Conservation (phyloP, 2,113 vertebrate species). For the Rhegmatorhina hoffmannsi region DNA sequence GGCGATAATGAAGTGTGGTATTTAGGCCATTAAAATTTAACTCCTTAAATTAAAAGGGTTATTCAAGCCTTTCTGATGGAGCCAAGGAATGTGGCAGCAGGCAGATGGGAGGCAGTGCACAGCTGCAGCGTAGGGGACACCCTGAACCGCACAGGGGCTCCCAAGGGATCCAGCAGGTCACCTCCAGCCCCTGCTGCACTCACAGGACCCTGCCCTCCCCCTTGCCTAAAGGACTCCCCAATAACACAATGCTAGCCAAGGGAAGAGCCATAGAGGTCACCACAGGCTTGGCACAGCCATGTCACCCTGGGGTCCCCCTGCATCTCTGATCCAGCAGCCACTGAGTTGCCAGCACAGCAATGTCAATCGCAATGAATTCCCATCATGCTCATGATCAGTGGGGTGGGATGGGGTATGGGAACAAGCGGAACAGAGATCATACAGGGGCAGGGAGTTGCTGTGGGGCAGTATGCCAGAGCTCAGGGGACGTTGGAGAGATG, state of each 20-base stretch:
- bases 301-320: not conserved
- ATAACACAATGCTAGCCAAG: not conserved
- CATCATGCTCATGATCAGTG: rapidly evolving
- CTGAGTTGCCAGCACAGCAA: rapidly evolving
- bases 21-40: slow-evolving; percentile 49
- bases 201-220: not conserved
- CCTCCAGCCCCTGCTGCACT: not conserved
- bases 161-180: not conserved
- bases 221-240: rapidly evolving
- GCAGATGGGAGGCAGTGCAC: not conserved
- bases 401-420: not conserved
- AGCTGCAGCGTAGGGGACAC: rapidly evolving
- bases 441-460: not conserved
- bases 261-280: not conserved
- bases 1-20: slow-evolving; percentile 19
- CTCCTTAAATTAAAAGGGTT: slow-evolving; percentile 30
- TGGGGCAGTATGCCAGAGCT: rapidly evolving
- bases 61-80: not conserved
- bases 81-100: not conserved
- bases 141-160: rapidly evolving
- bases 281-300: not conserved
- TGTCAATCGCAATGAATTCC: rapidly evolving
- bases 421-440: rapidly evolving
- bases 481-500: not conserved
- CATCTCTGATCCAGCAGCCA: rapidly evolving